A percentile compares a stretch with the other conserved stretches of the same genome.
phyloP scores from a whole-genome alignment of 2,113 vertebrate species.

The Sclerurus mexicanus region DNA sequence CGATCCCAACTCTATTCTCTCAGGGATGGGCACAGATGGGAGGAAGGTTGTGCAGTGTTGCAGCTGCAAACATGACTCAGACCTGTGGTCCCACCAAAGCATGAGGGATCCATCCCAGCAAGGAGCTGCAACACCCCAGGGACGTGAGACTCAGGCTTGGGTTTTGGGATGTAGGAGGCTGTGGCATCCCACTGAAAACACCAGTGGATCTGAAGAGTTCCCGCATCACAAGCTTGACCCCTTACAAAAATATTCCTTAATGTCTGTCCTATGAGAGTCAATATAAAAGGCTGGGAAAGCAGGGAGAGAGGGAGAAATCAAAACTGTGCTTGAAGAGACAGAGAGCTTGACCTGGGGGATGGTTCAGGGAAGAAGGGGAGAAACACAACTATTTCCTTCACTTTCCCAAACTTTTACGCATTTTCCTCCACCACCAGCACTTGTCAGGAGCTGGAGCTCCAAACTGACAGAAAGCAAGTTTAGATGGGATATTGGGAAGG shows the following conservation, averaged over 20 bases:
- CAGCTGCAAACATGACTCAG: neutral
- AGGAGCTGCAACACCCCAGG: neutral
- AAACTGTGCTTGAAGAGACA: neutral
- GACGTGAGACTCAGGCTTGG: neutral
- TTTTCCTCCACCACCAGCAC: neutral
- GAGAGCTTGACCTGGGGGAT: neutral
- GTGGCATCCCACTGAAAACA: neutral
- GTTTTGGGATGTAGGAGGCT: neutral
- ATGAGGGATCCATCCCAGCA: neutral
- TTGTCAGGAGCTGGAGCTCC: neutral
- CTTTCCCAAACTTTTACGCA: neutral
- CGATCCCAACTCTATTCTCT: rapidly evolving
- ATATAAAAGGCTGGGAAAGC: neutral
- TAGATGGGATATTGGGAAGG: neutral
- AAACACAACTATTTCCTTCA: neutral
- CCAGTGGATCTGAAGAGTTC: neutral
- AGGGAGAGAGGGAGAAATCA: neutral
- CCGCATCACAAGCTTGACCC: rapidly evolving
- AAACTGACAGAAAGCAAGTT: neutral
- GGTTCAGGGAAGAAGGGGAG: neutral
- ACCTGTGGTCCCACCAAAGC: neutral
- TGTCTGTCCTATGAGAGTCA: rapidly evolving
- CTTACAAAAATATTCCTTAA: neutral
- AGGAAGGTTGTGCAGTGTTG: rapidly evolving
- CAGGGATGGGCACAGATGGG: rapidly evolving